Evolutionary conservation across 2,113 vertebrate genomes (phyloP).

Genomic region (Marmota monax): DNA sequence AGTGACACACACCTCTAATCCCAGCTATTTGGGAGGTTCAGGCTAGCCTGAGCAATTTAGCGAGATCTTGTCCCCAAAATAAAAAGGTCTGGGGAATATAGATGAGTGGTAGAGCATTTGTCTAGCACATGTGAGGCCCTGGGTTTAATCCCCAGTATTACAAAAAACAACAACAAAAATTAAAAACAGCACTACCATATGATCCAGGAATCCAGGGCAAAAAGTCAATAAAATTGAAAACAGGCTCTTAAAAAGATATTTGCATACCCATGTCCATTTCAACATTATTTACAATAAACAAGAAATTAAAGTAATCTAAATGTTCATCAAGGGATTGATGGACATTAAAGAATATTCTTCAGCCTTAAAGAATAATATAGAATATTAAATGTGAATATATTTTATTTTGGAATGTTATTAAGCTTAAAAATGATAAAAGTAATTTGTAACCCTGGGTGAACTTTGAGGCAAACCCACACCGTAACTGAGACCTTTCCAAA

Average conservation of each 20-base stretch:
- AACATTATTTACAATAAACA: neutral
- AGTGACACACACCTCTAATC: too few species aligned
- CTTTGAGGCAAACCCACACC: neutral
- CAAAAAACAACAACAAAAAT: neutral
- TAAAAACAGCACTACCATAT: neutral
- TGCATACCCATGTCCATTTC: neutral
- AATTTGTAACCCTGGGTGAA: neutral
- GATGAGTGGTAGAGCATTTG: too few species aligned
- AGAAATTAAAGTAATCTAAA: slow-evolving; percentile 16
- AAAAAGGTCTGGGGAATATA: too few species aligned
- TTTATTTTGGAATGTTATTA: neutral
- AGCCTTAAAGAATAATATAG: neutral
- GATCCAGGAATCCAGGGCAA: neutral
- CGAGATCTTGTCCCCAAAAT: too few species aligned
- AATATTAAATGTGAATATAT: neutral
- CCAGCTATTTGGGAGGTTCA: too few species aligned
- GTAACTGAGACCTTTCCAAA: too few species aligned
- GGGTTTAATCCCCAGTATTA: too few species aligned
- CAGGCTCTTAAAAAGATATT: neutral
- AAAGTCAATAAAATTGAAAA: neutral
- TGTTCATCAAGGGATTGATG: neutral
- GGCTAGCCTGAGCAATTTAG: too few species aligned
- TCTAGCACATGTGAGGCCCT: too few species aligned
- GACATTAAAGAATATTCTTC: neutral
- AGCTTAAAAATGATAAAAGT: neutral